Evolutionary conservation across 2,888 invertebrate species (phyloP), one percentile per base, ranked within the genome.

Genomic region (Mongoloraphidia duomilia): DNA sequence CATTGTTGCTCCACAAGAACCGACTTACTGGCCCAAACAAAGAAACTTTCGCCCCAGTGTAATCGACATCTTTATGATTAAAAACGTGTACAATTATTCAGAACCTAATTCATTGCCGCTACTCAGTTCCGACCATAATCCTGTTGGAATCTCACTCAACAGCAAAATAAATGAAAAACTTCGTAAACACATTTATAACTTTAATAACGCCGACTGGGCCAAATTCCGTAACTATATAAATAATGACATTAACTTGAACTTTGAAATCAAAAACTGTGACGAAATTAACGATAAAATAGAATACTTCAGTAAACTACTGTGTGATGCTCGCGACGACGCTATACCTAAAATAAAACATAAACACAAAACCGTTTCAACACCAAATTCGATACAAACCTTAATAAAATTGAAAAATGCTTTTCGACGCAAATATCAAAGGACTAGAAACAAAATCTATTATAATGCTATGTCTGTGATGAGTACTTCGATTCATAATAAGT

Each of bases 101-200:
- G 42, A 56, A 0, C 13, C 52, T 1, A 13, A 46, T 34, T 41
- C 53, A 2, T 13, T 48, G 9, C 33, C 55, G n/a, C 55, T 57
- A 50, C 48, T 59, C 8, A 57, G 47, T 36, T 60, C 57, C 1
- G 57, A 60, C 44, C 59, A 60, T 35, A 46, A 44, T 9, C 58
- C 58, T 38, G 51, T 58, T 12, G 33, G 55, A 8, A 41, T 59
- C 37, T 6, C 34, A 49, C 12, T 49, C 9, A 34, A 17, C 12
- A 44, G 44, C 13, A 35, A 44, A 3, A 46, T 8, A 11, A 44
- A 34, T 8, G 38, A 49, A 10, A 37, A 44, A 34, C 10, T 26
- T 9, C 36, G 40, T n/a, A 34, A 34, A 41, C 14, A 26, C 14
- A 49, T 33, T 12, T 33, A 41, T 9, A 36, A 38, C 13, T 51